Percentiles rank a stretch among this genome's conserved stretches.
Evolutionary conservation across 2,888 invertebrate genomes (phyloP).

Genomic region (Spilosoma lubricipeda): DNA sequence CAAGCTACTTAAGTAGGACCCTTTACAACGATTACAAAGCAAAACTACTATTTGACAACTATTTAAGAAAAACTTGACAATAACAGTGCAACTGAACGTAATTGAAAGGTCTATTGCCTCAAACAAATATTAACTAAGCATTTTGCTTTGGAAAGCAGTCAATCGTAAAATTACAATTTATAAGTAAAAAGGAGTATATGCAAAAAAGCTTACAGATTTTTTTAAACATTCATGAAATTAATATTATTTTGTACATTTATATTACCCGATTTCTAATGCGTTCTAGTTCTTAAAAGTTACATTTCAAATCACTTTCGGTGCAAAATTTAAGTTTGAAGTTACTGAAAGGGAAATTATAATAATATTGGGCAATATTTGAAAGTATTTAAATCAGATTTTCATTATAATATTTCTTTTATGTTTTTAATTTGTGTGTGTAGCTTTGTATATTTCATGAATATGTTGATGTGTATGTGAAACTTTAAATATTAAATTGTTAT

Average conservation of each 20-base stretch:
- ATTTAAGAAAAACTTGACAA: conserved; percentile 48
- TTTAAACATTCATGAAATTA: conserved; percentile 4
- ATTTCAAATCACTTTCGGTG: background rate
- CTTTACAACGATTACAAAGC: conserved; percentile 58
- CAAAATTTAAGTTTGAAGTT: background rate
- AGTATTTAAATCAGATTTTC: no score
- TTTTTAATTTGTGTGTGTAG: no score
- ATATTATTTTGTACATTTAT: background rate
- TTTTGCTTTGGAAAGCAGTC: conserved; percentile 29
- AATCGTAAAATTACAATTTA: conserved; percentile 34
- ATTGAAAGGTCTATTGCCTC: conserved; percentile 38
- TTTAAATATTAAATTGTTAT: no score
- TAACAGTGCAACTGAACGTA: conserved; percentile 47
- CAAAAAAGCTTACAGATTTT: background rate
- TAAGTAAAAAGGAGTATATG: conserved; percentile 25
- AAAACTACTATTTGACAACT: conserved; percentile 41
- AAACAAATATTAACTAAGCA: conserved; percentile 25
- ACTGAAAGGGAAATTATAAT: background rate
- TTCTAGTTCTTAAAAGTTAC: background rate
- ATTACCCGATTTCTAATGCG: background rate
- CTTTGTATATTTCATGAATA: no score
- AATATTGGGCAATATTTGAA: no score
- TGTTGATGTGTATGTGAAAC: no score
- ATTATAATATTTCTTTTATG: no score
- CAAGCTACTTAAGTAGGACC: conserved; percentile 42